Evolutionary conservation across 2,113 vertebrate species (phyloP).

Genomic region (Solea solea): DNA sequence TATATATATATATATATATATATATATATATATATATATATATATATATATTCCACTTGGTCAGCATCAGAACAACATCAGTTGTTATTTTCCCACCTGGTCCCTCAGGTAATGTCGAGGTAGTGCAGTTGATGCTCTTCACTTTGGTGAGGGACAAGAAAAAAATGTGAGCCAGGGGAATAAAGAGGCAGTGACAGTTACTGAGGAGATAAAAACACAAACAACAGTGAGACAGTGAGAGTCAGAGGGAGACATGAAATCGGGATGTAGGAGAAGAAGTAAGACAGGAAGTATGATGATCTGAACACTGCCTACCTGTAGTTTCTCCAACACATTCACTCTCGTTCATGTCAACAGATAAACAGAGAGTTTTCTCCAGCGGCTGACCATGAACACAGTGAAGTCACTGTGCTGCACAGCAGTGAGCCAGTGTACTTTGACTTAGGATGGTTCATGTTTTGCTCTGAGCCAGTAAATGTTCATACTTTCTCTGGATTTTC

Average conservation of each 20-base stretch:
- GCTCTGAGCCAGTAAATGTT: too few species aligned
- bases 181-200: too few species aligned
- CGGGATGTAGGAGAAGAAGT: neutral
- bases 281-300: neutral
- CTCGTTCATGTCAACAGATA: neutral
- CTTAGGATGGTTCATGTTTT: too few species aligned
- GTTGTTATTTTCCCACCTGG: constrained; percentile 22
- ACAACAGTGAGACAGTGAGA: constrained; percentile 14
- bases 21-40: too few species aligned
- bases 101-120: constrained; percentile 39
- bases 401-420: neutral
- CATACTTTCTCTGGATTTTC: too few species aligned
- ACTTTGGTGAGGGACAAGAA: constrained; percentile 34
- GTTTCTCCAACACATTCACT: neutral
- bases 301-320: neutral
- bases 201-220: neutral
- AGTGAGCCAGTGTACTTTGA: too few species aligned
- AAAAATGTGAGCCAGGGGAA: constrained; percentile 26
- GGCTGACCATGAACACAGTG: neutral
- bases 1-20: too few species aligned
- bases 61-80: constrained; percentile 26
- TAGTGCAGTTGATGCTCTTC: constrained; percentile 31
- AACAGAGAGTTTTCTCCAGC: too few species aligned
- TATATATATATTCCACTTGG: neutral
- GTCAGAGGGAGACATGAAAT: neutral